Evolutionary conservation across 1,140 invertebrate species (phyloP), one percentile per base, ranked within the genome.

Genomic region (Meloidogyne hapla): DNA sequence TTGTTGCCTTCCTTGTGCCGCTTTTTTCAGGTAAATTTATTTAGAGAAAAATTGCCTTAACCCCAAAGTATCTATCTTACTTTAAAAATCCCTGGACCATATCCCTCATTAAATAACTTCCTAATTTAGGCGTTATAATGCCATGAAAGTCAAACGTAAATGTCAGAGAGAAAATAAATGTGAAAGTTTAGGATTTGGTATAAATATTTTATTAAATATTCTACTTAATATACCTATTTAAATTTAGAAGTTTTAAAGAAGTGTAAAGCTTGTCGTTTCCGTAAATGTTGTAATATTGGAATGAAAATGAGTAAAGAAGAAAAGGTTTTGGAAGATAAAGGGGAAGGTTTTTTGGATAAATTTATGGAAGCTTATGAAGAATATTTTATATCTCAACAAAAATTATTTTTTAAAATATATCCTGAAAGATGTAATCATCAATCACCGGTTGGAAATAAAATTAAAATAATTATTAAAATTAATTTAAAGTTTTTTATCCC

Each of bases 341-440:
- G 5, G n/a, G 33, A 65, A 65, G 15, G 15, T 65, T 65, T 65
- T 4, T n/a, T 65, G 3, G 5, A 26, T 15, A 65, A 65, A 23
- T 28, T 28, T 65, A 65, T 65, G 0, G 10, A 13, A 2, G 13
- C 15, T 65, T 65, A 28, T 65, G 25, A 26, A 23, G 25, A 65
- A 65, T 38, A 65, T 26, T 5, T 38, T 4, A 38, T 21, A 65
- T 15, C 18, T 13, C 33, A 65, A 65, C 33, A 28, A 65, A 15
- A 26, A 28, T 65, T 65, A 65, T 65, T 65, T 65, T 65, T 65
- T 65, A 13, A 15, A 15, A 28, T 65, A 18, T 65, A 28, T 6
- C 33, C 33, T 23, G 33, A 65, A 13, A 65, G 18, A 65, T 25
- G 5, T 18, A 18, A 48, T 48, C 45, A 48, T 18, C 45, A 48